phyloP scores from a whole-genome alignment of 2,797 vertebrate genomes.

The Natrix natrix region DNA sequence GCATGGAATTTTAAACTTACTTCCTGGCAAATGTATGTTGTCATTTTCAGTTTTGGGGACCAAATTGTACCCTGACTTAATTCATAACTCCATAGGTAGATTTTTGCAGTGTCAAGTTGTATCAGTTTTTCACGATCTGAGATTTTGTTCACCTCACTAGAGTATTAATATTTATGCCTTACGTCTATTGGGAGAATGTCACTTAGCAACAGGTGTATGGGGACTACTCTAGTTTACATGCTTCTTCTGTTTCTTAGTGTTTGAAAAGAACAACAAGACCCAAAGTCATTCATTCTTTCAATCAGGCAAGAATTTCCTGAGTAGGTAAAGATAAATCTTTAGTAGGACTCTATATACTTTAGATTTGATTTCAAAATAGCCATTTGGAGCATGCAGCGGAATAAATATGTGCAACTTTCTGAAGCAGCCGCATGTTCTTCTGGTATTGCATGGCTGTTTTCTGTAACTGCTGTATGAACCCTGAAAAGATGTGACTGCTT shows the following conservation, averaged over 20 bases:
- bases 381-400: background rate
- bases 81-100: slow-evolving; percentile 4
- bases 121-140: slow-evolving; percentile 34
- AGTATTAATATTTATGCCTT: slow-evolving; percentile 20
- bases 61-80: background rate
- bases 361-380: background rate
- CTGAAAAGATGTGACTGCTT: background rate
- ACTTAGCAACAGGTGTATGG: slow-evolving; percentile 69
- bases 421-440: background rate
- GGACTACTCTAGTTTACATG: slow-evolving; percentile 45
- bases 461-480: background rate
- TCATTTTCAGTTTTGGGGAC: background rate
- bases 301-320: background rate
- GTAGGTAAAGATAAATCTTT: background rate
- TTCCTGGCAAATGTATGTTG: background rate
- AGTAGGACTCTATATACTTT: background rate
- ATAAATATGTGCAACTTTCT: background rate
- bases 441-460: background rate
- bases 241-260: slow-evolving; percentile 30
- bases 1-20: slow-evolving; percentile 18
- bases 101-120: background rate
- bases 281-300: slow-evolving; percentile 20
- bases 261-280: slow-evolving; percentile 25
- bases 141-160: slow-evolving; percentile 34
- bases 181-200: slow-evolving; percentile 49